A percentile compares a stretch with the other conserved stretches of the same genome.
These are phyloP conservation scores for Microcebus griseorufus DNA, from an alignment of 2,113 vertebrate genomes.

Conservation along the genomic window DNA sequence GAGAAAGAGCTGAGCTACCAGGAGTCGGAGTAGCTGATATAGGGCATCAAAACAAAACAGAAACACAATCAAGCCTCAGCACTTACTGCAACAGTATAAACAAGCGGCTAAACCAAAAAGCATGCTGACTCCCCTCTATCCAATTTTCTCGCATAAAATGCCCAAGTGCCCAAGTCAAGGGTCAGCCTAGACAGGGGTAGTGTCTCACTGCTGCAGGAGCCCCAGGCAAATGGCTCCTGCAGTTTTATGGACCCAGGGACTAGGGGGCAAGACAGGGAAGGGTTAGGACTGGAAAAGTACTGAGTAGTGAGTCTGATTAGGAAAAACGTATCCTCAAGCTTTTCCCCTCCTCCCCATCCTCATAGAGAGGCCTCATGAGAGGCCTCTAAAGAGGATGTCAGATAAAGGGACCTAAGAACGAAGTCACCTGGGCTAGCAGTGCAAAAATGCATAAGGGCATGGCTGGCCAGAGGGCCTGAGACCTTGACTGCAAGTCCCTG, in stretches of 20 bases:
- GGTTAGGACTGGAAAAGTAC: not conserved
- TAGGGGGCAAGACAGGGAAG: accelerated
- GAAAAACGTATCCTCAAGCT: not conserved
- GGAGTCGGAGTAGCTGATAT: not conserved
- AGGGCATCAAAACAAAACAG: not conserved
- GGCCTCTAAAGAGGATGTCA: not conserved
- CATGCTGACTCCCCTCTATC: accelerated
- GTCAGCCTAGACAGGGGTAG: not conserved
- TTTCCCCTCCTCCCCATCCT: not conserved
- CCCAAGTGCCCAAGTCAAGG: no score
- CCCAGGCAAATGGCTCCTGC: not conserved
- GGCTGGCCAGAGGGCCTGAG: not conserved
- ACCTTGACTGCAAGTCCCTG: no score
- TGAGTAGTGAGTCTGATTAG: not conserved
- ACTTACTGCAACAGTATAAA: not conserved
- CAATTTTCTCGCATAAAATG: not conserved
- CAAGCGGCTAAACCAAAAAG: not conserved
- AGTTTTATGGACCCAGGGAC: not conserved
- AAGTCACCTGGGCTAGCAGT: no score
- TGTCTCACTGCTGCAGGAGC: not conserved
- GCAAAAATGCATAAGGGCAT: no score
- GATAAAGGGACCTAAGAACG: not conserved
- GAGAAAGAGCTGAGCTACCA: not conserved
- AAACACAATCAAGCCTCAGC: not conserved
- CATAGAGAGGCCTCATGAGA: not conserved